Evolutionary conservation across 2,797 vertebrate species (phyloP).

Genomic region (Choloepus didactylus): DNA sequence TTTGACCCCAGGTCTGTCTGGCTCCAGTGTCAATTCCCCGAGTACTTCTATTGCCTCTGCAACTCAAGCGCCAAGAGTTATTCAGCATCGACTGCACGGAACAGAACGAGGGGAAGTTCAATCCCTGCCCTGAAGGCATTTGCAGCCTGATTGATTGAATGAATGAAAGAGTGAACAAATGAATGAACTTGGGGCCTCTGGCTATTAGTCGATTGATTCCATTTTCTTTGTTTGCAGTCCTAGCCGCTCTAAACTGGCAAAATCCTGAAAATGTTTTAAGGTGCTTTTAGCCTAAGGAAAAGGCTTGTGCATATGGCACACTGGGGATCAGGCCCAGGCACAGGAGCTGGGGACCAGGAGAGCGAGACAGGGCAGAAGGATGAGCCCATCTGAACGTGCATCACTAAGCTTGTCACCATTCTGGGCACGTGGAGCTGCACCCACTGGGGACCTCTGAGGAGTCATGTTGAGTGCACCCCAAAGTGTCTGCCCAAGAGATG

Average conservation of each 20-base stretch:
- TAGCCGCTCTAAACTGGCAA: neutral
- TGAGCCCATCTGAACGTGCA: neutral
- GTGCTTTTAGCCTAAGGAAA: neutral
- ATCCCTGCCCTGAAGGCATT: rapidly evolving
- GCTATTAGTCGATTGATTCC: rapidly evolving
- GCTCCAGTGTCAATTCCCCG: neutral
- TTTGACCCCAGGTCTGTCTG: neutral
- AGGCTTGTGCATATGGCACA: neutral
- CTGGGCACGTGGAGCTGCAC: neutral
- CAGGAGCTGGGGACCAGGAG: neutral
- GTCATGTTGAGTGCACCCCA: rapidly evolving
- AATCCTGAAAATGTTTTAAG: neutral
- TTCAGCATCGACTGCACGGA: rapidly evolving
- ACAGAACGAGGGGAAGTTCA: no score
- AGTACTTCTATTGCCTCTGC: neutral
- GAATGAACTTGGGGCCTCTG: rapidly evolving
- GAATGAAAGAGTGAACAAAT: neutral
- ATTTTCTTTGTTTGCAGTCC: neutral
- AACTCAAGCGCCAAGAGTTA: neutral
- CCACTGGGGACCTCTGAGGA: neutral
- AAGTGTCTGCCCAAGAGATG: neutral
- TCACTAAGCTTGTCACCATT: neutral
- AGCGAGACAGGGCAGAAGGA: neutral
- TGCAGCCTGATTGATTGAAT: neutral
- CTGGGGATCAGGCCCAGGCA: neutral